phyloP scores from a whole-genome alignment of 2,113 vertebrate species.

The Centropus bengalensis region DNA sequence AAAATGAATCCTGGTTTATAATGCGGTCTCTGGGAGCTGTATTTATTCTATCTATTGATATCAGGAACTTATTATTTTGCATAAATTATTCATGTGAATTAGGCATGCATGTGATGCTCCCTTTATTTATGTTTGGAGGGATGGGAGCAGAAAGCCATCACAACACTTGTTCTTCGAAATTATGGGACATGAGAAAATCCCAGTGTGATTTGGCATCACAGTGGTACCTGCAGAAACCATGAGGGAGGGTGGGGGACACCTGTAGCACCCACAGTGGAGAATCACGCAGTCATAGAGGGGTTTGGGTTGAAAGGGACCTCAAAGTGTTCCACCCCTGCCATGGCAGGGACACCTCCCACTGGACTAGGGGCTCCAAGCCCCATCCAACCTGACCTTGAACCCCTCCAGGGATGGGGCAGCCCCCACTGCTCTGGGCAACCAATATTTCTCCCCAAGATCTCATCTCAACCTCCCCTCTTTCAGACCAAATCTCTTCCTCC shows the following conservation, averaged over 20 bases:
- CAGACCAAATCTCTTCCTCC: too few species aligned
- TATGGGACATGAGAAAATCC: neutral
- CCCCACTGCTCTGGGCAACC: too few species aligned
- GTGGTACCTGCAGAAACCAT: neutral
- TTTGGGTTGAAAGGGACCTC: too few species aligned
- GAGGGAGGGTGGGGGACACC: neutral
- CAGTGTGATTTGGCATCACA: accelerated
- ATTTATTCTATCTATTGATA: slow-evolving; percentile 65
- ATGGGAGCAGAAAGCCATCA: neutral
- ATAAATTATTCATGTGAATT: slow-evolving; percentile 67
- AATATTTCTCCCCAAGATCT: too few species aligned
- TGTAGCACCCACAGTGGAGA: too few species aligned
- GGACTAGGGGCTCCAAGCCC: too few species aligned
- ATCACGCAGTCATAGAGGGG: too few species aligned
- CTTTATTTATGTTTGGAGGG: neutral
- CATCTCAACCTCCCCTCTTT: too few species aligned
- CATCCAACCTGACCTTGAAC: too few species aligned
- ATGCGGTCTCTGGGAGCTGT: slow-evolving; percentile 60
- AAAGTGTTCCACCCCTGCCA: too few species aligned
- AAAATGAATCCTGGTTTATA: slow-evolving; percentile 53
- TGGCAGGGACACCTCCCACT: too few species aligned
- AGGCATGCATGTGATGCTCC: neutral
- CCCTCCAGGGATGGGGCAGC: too few species aligned
- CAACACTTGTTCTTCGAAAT: neutral
- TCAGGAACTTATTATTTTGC: slow-evolving; percentile 57